Percentiles rank a stretch among this genome's conserved stretches.
phyloP scores from a whole-genome alignment of 2,113 vertebrate species.

The Vombatus ursinus region DNA sequence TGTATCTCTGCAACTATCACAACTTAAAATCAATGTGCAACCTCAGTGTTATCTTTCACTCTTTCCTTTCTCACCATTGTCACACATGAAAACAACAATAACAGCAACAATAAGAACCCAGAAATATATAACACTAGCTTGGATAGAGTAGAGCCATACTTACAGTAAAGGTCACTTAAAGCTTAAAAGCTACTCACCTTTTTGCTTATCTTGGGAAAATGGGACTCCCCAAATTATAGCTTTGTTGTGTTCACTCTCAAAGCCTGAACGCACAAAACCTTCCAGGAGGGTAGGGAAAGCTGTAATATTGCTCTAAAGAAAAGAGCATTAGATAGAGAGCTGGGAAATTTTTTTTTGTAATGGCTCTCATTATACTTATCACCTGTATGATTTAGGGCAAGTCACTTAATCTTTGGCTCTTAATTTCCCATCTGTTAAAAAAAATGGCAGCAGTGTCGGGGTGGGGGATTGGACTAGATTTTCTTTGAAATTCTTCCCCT shows the following conservation, averaged over 20 bases:
- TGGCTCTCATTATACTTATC: neutral
- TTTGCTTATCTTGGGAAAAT: neutral
- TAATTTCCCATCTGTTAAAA: neutral
- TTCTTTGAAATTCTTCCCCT: neutral
- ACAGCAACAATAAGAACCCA: neutral
- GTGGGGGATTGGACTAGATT: neutral
- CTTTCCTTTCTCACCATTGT: neutral
- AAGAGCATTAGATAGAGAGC: neutral
- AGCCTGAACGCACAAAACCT: neutral
- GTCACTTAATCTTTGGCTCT: neutral
- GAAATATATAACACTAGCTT: neutral
- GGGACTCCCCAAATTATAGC: neutral
- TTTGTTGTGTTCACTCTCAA: neutral
- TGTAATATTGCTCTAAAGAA: neutral
- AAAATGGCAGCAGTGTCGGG: neutral
- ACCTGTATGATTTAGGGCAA: neutral
- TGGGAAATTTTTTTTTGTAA: neutral
- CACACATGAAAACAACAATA: neutral
- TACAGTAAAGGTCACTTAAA: neutral
- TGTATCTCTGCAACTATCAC: neutral
- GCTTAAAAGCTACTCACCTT: neutral
- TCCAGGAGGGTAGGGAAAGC: neutral
- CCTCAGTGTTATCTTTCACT: neutral
- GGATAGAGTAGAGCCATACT: neutral
- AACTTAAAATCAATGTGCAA: neutral